These are phyloP conservation scores for Zaprionus camerounensis DNA, from an alignment of 1,140 invertebrate genomes.

Conservation along the genomic window DNA sequence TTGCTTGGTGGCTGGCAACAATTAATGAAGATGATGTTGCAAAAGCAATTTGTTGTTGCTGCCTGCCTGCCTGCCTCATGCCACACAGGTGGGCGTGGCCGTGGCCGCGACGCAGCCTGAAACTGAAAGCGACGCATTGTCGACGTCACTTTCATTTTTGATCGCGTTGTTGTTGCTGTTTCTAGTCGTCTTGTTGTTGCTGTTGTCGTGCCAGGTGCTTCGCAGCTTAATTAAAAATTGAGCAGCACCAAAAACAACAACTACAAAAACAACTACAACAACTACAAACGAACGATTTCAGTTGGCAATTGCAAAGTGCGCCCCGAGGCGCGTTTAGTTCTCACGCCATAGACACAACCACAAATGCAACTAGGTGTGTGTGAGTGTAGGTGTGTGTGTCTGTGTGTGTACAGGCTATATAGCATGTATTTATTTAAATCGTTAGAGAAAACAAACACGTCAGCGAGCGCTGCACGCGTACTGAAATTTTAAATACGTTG, in stretches of 20 bases:
- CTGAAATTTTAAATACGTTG: slow-evolving; percentile 68
- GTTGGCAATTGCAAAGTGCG: slow-evolving; percentile 28
- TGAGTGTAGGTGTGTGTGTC: neutral
- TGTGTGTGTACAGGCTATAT: neutral
- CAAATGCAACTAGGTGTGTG: slow-evolving; percentile 9
- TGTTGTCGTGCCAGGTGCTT: slow-evolving; percentile 22
- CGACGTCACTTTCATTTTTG: slow-evolving; percentile 65
- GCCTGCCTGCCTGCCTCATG: too few relatives aligned
- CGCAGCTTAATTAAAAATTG: slow-evolving; percentile 37
- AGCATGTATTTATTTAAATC: slow-evolving; percentile 18
- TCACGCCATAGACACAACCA: slow-evolving; percentile 49
- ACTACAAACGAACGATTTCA: slow-evolving; percentile 37
- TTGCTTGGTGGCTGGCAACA: slow-evolving; percentile 11
- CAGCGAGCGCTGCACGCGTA: slow-evolving; percentile 55
- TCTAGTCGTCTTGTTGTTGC: slow-evolving; percentile 1
- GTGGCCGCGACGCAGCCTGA: slow-evolving; percentile 40
- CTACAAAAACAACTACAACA: slow-evolving; percentile 18
- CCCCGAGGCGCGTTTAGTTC: slow-evolving; percentile 52
- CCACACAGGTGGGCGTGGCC: slow-evolving; percentile 54
- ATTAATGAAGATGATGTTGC: slow-evolving; percentile 79
- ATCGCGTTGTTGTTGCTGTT: slow-evolving; percentile 10
- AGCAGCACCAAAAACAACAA: slow-evolving; percentile 15
- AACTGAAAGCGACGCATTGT: slow-evolving; percentile 61
- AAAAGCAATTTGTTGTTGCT: slow-evolving; percentile 45
- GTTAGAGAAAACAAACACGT: slow-evolving; percentile 50